Evolutionary conservation across 2,797 vertebrate species (phyloP).

Genomic region (Lacerta viridis): DNA sequence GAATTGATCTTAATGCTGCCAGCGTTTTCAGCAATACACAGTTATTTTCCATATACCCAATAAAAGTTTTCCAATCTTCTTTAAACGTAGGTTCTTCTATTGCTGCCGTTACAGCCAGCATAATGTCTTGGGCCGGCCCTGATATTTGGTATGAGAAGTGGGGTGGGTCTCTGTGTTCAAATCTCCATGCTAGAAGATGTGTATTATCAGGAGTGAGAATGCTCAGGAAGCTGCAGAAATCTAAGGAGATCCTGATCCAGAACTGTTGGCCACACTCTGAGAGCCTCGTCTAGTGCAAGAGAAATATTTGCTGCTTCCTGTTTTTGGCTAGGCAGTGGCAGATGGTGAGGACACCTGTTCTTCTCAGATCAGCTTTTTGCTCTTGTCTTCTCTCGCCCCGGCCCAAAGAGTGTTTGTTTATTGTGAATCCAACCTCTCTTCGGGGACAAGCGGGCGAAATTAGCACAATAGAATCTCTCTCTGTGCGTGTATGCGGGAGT

Average conservation of each 20-base stretch:
- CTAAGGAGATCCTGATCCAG: too few relatives aligned
- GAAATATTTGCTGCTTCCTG: slow-evolving; percentile 1
- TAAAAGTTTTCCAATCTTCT: too few relatives aligned
- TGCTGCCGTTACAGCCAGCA: too few relatives aligned
- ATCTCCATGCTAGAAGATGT: neutral
- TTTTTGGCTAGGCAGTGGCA: slow-evolving; percentile 5
- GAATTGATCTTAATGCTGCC: too few relatives aligned
- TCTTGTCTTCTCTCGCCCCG: neutral
- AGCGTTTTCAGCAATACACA: too few relatives aligned
- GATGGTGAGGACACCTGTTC: slow-evolving; percentile 20
- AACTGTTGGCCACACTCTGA: neutral
- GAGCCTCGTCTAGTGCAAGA: neutral
- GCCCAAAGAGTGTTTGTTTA: neutral
- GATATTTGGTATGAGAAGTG: neutral
- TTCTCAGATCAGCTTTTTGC: neutral
- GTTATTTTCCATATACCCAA: too few relatives aligned
- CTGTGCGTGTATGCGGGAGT: neutral
- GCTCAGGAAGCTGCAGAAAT: neutral
- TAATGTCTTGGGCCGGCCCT: too few relatives aligned
- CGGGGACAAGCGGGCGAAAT: neutral
- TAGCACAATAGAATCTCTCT: neutral
- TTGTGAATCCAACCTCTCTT: neutral
- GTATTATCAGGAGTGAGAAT: neutral
- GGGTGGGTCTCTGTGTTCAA: neutral
- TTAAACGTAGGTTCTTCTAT: too few relatives aligned